Conservation (phyloP, 1,140 invertebrate genomes). For the Manduca sexta region DNA sequence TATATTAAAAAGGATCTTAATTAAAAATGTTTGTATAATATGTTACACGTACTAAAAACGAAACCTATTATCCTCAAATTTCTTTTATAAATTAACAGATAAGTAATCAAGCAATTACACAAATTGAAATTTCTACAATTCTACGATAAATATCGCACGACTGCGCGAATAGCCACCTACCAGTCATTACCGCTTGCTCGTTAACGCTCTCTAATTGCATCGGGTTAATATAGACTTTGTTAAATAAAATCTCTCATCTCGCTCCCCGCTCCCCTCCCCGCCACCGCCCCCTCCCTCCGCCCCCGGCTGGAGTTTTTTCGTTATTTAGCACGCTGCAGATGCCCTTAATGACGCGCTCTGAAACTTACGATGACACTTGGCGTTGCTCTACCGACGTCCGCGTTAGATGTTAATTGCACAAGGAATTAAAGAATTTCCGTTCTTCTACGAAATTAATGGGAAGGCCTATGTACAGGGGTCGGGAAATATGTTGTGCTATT, state of each 20-base stretch:
- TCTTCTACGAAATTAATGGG: conserved; percentile 46
- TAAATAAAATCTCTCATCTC: conserved; percentile 70
- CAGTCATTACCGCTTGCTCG: conserved; percentile 68
- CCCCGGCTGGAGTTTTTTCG: conserved; percentile 47
- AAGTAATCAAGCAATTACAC: too few relatives aligned
- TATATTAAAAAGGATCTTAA: too few relatives aligned
- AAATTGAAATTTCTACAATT: not conserved
- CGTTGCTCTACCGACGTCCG: conserved; percentile 39
- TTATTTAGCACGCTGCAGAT: conserved; percentile 70
- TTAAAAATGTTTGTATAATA: too few relatives aligned
- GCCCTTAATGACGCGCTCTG: conserved; percentile 70
- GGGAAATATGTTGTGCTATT: conserved; percentile 13
- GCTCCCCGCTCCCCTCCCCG: conserved; percentile 22
- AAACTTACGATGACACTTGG: conserved; percentile 72
- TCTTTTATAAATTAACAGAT: too few relatives aligned
- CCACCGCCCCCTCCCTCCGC: conserved; percentile 7
- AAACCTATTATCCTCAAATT: too few relatives aligned
- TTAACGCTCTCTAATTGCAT: conserved; percentile 71
- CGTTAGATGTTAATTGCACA: conserved; percentile 57
- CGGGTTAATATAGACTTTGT: conserved; percentile 73
- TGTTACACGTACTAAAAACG: too few relatives aligned
- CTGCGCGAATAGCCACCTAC: conserved; percentile 43
- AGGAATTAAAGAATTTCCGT: conserved; percentile 68
- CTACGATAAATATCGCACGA: not conserved
- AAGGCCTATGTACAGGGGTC: conserved; percentile 34